Percentiles rank a stretch among this genome's conserved stretches.
Conservation (phyloP, 2,797 vertebrate genomes). For the Phataginus tetradactyla region DNA sequence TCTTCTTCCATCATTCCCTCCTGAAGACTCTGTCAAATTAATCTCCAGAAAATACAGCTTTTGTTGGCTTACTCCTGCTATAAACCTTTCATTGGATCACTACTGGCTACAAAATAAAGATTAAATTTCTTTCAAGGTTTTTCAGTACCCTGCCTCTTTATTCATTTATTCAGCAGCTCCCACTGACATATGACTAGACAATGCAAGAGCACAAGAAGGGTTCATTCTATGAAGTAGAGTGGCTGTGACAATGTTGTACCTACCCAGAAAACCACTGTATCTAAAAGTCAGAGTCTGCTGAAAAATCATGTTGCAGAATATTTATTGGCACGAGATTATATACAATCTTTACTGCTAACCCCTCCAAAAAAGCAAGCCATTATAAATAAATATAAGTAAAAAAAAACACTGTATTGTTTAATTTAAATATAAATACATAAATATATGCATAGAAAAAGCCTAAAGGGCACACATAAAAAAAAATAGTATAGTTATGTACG, state of each 20-base stretch:
- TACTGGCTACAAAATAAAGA: conserved; percentile 27
- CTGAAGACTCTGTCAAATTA: not conserved
- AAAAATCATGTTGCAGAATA: not conserved
- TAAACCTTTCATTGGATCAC: not conserved
- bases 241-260: not conserved
- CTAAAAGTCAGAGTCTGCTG: not conserved
- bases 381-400: conserved; percentile 23
- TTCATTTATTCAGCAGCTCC: not conserved
- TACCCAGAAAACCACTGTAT: not conserved
- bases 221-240: not conserved
- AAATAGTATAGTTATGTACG: conserved; percentile 16
- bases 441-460: conserved; percentile 35
- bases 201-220: not conserved
- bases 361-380: conserved; percentile 9
- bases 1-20: not conserved
- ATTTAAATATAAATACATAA: conserved; percentile 54
- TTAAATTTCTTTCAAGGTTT: conserved; percentile 25
- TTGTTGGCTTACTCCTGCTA: not conserved
- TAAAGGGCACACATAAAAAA: not conserved
- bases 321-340: not conserved
- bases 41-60: conserved; percentile 35
- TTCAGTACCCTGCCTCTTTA: not conserved
- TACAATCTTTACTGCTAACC: conserved; percentile 21
- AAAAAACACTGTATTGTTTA: conserved; percentile 20
- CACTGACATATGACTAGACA: not conserved